Conservation (phyloP, 2,888 invertebrate species). For the Yponomeuta cagnagella region DNA sequence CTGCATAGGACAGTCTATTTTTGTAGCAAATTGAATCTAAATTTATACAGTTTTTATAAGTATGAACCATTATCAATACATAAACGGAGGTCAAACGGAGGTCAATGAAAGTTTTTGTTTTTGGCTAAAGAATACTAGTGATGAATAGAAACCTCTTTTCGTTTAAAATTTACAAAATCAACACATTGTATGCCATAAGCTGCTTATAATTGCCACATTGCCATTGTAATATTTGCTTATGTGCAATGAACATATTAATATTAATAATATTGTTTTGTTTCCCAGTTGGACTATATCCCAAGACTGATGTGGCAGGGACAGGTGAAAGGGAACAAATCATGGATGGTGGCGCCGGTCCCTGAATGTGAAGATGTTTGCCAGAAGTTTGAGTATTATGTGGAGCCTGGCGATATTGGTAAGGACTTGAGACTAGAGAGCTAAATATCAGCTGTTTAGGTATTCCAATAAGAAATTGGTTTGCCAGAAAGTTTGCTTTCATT, state of each 20-base stretch:
- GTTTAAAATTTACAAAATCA: background rate
- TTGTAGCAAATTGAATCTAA: too few relatives aligned
- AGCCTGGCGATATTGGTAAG: conserved; percentile 90
- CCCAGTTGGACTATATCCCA: conserved; percentile 91
- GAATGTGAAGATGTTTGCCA: conserved; percentile 89
- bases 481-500: too few relatives aligned
- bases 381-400: conserved; percentile 84
- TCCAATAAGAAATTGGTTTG: too few relatives aligned
- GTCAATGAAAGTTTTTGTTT: background rate
- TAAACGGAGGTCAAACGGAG: too few relatives aligned
- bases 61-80: too few relatives aligned
- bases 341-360: conserved; percentile 89
- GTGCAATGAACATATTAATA: too few relatives aligned
- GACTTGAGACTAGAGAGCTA: conserved; percentile 19
- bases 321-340: conserved; percentile 88
- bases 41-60: background rate
- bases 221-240: too few relatives aligned
- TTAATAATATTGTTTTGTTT: conserved; percentile 21
- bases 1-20: too few relatives aligned
- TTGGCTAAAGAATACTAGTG: too few relatives aligned
- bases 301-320: conserved; percentile 97
- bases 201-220: too few relatives aligned
- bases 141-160: background rate
- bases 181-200: background rate
- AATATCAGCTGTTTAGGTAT: too few relatives aligned